Percentiles rank a stretch among this genome's conserved stretches.
Conservation (phyloP, 30 jellyfish, hydroid and myxozoan genomes). For the Morbakka virulenta region DNA sequence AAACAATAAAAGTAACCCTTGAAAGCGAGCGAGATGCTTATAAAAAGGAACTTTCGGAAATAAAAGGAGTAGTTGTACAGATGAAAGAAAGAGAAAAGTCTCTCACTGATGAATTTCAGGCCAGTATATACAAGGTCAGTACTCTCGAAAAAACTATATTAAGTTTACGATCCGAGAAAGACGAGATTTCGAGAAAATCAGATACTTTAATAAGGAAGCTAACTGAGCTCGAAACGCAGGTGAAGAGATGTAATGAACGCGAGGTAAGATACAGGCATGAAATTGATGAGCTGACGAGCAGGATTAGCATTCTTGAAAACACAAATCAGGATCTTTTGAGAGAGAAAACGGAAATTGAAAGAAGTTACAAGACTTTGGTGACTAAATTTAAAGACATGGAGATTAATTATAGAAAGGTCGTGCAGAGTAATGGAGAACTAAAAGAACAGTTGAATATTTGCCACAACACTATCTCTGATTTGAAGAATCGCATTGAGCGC, state of each 20-base stretch:
- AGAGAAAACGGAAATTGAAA: conserved; percentile 78
- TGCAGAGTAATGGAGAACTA: conserved; percentile 48
- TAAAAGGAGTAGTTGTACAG: conserved; percentile 48
- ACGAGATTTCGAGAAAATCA: conserved; percentile 59
- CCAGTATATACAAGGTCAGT: conserved; percentile 55
- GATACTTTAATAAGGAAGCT: conserved; percentile 69
- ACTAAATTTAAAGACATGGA: conserved; percentile 78
- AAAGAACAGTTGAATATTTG: conserved; percentile 69
- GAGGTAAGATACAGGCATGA: conserved; percentile 78
- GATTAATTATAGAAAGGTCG: conserved; percentile 62
- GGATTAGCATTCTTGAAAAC: conserved; percentile 55
- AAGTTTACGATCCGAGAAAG: conserved; percentile 65
- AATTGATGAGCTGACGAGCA: conserved; percentile 54
- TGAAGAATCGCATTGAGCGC: conserved; percentile 68
- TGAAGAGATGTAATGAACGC: conserved; percentile 83
- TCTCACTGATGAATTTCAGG: conserved; percentile 66
- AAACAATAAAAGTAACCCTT: conserved; percentile 67
- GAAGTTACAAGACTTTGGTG: conserved; percentile 67
- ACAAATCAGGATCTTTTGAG: conserved; percentile 63
- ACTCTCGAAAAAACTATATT: conserved; percentile 78
- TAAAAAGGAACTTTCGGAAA: conserved; percentile 55
- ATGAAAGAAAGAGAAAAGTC: conserved; percentile 63
- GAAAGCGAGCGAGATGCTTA: conserved; percentile 87
- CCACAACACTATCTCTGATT: conserved; percentile 52
- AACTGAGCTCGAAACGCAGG: conserved; percentile 75